These are phyloP conservation scores for Pedionomus torquatus DNA, from an alignment of 2,113 vertebrate species.

Conservation along the genomic window DNA sequence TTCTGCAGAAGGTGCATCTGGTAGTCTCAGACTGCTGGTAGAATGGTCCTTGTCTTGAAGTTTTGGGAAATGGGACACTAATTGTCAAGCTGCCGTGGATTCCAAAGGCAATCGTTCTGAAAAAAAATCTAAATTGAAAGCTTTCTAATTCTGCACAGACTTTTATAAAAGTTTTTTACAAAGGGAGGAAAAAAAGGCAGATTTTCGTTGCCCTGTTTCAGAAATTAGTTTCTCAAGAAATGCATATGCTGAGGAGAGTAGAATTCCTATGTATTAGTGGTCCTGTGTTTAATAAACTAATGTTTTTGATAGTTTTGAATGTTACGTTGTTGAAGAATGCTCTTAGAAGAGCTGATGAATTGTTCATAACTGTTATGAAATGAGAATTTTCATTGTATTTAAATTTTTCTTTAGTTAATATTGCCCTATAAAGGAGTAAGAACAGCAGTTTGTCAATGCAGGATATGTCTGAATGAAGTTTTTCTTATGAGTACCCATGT, in stretches of 20 bases:
- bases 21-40: neutral
- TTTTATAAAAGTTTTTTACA: neutral
- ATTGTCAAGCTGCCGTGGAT: neutral
- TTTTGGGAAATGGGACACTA: neutral
- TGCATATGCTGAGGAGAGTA: neutral
- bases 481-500: neutral
- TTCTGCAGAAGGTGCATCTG: neutral
- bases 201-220: neutral
- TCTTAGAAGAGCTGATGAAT: neutral
- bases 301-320: neutral
- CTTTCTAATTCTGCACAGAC: neutral
- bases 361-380: neutral
- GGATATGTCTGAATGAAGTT: neutral
- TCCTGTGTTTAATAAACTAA: neutral
- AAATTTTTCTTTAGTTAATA: neutral
- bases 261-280: neutral
- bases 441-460: neutral
- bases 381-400: neutral
- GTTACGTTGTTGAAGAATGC: neutral
- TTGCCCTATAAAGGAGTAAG: neutral
- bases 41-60: neutral
- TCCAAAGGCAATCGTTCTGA: neutral
- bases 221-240: neutral
- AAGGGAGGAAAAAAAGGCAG: neutral
- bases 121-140: neutral